Conservation (phyloP, 2,797 vertebrate genomes). For the Staurois parvus region DNA sequence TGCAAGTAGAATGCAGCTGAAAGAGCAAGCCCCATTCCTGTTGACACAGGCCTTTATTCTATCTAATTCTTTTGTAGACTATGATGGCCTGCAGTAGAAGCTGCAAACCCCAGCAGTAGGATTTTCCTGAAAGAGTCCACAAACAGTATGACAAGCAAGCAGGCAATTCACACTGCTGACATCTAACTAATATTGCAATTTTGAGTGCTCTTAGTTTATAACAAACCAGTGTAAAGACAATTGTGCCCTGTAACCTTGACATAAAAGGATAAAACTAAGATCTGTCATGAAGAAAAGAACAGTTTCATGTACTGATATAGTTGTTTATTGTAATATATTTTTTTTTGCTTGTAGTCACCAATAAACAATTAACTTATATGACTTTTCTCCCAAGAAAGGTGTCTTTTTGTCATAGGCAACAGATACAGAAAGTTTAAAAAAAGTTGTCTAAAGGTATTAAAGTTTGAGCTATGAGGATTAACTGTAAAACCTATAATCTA, state of each 20-base stretch:
- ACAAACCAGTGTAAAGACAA: not conserved
- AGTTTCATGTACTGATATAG: not conserved
- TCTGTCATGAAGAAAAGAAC: not conserved
- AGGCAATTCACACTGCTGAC: not conserved
- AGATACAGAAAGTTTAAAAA: constrained; percentile 47
- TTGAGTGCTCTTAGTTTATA: not conserved
- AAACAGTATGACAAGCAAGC: not conserved
- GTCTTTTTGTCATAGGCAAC: not conserved
- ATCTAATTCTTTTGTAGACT: too few relatives aligned
- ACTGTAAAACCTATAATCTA: constrained; percentile 53
- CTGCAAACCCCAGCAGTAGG: too few relatives aligned
- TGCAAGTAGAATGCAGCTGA: too few relatives aligned
- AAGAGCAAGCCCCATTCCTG: too few relatives aligned
- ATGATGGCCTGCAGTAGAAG: too few relatives aligned
- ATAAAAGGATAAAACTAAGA: not conserved
- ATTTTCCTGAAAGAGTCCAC: not conserved
- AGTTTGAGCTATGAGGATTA: constrained; percentile 54
- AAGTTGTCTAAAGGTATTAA: constrained; percentile 49
- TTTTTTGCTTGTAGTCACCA: too few relatives aligned
- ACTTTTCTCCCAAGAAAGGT: not conserved
- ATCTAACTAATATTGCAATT: not conserved
- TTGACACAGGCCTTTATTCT: too few relatives aligned
- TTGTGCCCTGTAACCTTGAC: not conserved
- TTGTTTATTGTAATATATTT: not conserved
- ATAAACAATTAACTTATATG: too few relatives aligned